Percentiles rank a stretch among this genome's conserved stretches.
These are phyloP conservation scores for Papilio elwesi DNA, from an alignment of 2,888 invertebrate genomes.

Conservation along the genomic window DNA sequence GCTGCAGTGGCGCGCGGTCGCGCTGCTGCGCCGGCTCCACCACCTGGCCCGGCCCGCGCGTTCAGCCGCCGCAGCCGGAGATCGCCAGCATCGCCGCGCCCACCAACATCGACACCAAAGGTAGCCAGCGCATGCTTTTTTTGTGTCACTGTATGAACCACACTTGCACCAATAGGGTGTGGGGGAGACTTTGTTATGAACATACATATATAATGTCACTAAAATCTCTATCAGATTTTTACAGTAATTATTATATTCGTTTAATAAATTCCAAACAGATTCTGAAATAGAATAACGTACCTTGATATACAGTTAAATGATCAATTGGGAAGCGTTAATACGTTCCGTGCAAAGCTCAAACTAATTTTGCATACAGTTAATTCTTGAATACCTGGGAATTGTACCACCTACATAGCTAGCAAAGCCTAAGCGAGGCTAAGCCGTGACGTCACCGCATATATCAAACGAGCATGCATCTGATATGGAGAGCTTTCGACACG, in stretches of 20 bases:
- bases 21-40: conserved; percentile 84
- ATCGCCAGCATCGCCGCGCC: conserved; percentile 73
- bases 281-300: not conserved
- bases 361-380: conserved; percentile 21
- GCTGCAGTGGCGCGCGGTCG: conserved; percentile 80
- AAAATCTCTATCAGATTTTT: too few species aligned
- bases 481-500: conserved; percentile 54
- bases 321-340: conserved; percentile 2
- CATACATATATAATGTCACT: too few species aligned
- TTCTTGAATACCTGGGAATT: conserved; percentile 42
- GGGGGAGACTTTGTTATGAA: too few species aligned
- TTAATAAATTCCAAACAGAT: not conserved
- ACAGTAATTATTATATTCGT: not conserved
- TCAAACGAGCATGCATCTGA: conserved; percentile 66
- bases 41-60: conserved; percentile 82
- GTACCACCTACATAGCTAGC: conserved; percentile 42
- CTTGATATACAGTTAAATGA: not conserved
- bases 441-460: conserved; percentile 56
- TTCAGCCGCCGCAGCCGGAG: conserved; percentile 77
- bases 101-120: conserved; percentile 79
- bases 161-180: too few species aligned
- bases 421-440: conserved; percentile 46
- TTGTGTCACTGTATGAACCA: too few species aligned
- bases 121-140: conserved; percentile 51
- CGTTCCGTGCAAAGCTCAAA: conserved; percentile 10